Conservation (phyloP, 37 sponge, comb jelly and placozoan genomes). For the Ephydatia muelleri region DNA sequence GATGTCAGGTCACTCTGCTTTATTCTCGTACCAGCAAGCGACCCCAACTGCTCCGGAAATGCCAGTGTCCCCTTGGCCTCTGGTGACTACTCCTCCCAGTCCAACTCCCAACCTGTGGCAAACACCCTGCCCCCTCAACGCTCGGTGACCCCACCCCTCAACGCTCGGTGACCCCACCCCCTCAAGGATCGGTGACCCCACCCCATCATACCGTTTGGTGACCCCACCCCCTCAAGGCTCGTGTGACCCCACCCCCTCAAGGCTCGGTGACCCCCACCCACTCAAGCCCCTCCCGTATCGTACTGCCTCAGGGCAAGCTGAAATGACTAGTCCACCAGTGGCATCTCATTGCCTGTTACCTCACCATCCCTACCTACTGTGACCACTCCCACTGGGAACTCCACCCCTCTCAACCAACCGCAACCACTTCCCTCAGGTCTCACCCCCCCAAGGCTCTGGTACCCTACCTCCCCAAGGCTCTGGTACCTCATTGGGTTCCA, state of each 20-base stretch:
- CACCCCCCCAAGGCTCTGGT: background rate
- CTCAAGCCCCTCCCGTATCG: background rate
- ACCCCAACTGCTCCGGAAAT: too few relatives aligned
- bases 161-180: background rate
- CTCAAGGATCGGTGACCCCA: background rate
- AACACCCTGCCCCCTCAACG: background rate
- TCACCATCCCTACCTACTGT: background rate
- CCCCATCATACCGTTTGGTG: background rate
- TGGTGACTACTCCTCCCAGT: background rate
- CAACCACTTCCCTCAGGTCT: background rate
- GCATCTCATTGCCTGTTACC: background rate
- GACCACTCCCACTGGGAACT: background rate
- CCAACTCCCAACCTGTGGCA: background rate
- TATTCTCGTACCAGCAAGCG: too few relatives aligned
- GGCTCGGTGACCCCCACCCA: background rate
- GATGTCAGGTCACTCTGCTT: too few relatives aligned
- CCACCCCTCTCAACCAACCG: background rate
- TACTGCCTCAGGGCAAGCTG: too few relatives aligned
- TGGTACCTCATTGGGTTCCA: too few relatives aligned
- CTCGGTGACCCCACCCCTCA: background rate
- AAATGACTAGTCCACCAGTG: background rate
- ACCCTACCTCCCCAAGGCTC: background rate
- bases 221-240: slow-evolving; percentile 3
- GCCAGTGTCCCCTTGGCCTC: background rate
- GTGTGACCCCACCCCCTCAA: background rate